These are phyloP conservation scores for Athrips mouffetella DNA, from an alignment of 2,888 invertebrate species.

Conservation along the genomic window DNA sequence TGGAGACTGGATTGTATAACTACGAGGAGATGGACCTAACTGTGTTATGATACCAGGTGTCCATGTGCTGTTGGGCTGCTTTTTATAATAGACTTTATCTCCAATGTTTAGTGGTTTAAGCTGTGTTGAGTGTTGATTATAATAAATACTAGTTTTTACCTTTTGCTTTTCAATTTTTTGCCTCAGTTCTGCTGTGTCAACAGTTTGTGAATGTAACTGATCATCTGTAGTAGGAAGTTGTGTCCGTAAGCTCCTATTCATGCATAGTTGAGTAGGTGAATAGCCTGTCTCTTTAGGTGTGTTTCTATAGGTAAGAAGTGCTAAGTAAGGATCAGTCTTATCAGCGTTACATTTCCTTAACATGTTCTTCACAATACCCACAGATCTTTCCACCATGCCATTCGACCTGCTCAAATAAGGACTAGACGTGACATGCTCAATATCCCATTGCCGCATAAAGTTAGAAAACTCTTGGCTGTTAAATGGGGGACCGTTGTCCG, in stretches of 20 bases:
- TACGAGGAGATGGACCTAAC: too few species aligned
- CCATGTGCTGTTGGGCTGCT: too few species aligned
- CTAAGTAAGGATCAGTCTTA: conserved; percentile 14
- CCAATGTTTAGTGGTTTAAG: too few species aligned
- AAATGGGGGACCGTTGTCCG: conserved; percentile 11
- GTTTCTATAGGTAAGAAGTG: conserved; percentile 11
- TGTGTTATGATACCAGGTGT: too few species aligned
- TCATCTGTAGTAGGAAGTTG: not conserved
- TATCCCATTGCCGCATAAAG: conserved; percentile 9
- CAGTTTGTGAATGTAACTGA: too few species aligned
- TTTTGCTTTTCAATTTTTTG: too few species aligned
- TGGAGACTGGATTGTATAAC: too few species aligned
- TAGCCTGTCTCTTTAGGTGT: not conserved
- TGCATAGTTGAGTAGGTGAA: conserved; percentile 14
- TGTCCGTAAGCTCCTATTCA: not conserved
- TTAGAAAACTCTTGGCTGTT: conserved; percentile 9
- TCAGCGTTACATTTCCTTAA: conserved; percentile 10
- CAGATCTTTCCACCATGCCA: conserved; percentile 14
- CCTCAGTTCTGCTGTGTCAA: too few species aligned
- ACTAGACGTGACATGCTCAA: conserved; percentile 9
- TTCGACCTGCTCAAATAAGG: too few species aligned
- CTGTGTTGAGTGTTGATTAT: too few species aligned
- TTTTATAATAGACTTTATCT: too few species aligned
- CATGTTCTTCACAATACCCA: conserved; percentile 11
- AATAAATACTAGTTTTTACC: too few species aligned